These are phyloP conservation scores for Drosophila arawakana DNA, from an alignment of 1,140 invertebrate species.

Conservation along the genomic window DNA sequence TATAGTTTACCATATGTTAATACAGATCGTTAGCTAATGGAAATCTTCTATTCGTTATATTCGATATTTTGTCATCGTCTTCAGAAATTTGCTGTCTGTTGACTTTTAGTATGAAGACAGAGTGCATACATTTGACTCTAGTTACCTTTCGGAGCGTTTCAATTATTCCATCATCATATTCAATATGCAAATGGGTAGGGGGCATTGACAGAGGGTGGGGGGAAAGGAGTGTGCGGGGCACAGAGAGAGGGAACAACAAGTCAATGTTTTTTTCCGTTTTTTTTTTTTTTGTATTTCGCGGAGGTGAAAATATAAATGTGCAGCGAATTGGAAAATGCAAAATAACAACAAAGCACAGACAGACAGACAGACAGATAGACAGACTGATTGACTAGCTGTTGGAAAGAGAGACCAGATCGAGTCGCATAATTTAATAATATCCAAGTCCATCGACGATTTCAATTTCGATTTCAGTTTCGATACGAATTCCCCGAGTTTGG, in stretches of 20 bases:
- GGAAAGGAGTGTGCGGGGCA: neutral
- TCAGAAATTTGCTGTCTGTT: neutral
- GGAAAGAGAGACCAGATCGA: neutral
- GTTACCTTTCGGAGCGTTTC: constrained; percentile 44
- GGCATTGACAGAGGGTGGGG: neutral
- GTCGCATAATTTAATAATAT: constrained; percentile 73
- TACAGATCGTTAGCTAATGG: constrained; percentile 27
- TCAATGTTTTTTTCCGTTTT: constrained; percentile 30
- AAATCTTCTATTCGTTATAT: constrained; percentile 19
- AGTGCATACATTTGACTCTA: constrained; percentile 47
- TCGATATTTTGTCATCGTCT: constrained; percentile 17
- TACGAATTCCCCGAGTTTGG: constrained; percentile 27
- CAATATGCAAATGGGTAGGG: constrained; percentile 67
- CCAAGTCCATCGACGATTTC: constrained; percentile 43
- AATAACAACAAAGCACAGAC: constrained; percentile 27
- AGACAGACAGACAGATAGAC: neutral
- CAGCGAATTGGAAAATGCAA: constrained; percentile 73
- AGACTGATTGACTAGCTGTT: neutral
- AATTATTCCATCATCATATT: constrained; percentile 76
- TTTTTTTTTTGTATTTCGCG: constrained; percentile 26
- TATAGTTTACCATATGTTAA: constrained; percentile 13
- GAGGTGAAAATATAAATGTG: constrained; percentile 60
- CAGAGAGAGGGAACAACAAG: neutral
- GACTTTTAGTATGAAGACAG: constrained; percentile 41
- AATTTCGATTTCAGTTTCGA: constrained; percentile 31